Evolutionary conservation across 2,888 invertebrate species (phyloP).

Genomic region (Leptarthrus brevirostris): DNA sequence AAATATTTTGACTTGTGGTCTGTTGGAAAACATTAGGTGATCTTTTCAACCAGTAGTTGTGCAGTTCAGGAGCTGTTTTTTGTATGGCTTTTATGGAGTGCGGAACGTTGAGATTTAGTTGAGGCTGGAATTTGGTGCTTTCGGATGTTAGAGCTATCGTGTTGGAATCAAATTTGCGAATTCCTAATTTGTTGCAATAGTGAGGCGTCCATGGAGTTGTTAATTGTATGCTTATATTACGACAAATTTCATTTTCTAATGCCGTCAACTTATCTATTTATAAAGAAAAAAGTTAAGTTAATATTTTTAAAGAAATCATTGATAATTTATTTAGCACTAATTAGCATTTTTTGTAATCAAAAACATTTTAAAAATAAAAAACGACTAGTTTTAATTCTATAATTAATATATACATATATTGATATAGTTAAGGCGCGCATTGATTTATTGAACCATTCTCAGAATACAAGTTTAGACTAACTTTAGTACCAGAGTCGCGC

Average conservation of each 20-base stretch:
- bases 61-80: slow-evolving; percentile 51
- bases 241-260: slow-evolving; percentile 69
- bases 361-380: no score
- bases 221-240: slow-evolving; percentile 69
- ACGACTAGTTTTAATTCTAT: no score
- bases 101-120: slow-evolving; percentile 63
- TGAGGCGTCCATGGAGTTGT: slow-evolving; percentile 75
- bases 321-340: no score
- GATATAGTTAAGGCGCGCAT: no score
- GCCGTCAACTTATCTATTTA: slow-evolving; percentile 64
- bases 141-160: slow-evolving; percentile 58
- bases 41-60: slow-evolving; percentile 57
- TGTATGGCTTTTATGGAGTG: slow-evolving; percentile 55
- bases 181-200: slow-evolving; percentile 68
- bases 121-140: slow-evolving; percentile 61
- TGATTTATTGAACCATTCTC: no score
- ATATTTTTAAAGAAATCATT: no score
- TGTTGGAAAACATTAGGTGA: slow-evolving; percentile 58
- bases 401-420: not conserved
- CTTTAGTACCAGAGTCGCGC: no score
- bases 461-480: no score
- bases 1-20: slow-evolving; percentile 56
- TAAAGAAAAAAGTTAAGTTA: not conserved
- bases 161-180: slow-evolving; percentile 55
- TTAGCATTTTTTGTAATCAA: no score